A percentile compares a stretch with the other conserved stretches of the same genome.
phyloP scores from a whole-genome alignment of 2,113 vertebrate genomes.

The Steatornis caripensis region DNA sequence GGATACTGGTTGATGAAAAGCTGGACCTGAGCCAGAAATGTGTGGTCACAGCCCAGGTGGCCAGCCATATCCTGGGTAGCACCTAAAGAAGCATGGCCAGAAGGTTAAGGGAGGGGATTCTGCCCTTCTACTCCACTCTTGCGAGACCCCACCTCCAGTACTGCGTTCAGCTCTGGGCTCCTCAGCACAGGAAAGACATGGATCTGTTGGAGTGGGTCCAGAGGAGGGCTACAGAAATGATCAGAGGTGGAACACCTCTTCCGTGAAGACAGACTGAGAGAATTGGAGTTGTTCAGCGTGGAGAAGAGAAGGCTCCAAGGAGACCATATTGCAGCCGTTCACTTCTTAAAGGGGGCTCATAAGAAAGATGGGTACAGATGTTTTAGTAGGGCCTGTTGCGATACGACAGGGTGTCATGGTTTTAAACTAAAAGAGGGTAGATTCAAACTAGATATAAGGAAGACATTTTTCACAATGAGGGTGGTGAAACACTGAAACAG shows the following conservation, averaged over 20 bases:
- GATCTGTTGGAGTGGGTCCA: background rate
- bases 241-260: background rate
- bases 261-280: too few species aligned
- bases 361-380: background rate
- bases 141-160: background rate
- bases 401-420: background rate
- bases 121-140: background rate
- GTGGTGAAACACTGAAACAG: background rate
- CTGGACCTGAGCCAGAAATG: accelerated
- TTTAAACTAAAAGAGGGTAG: background rate
- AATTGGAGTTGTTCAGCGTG: background rate
- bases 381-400: background rate
- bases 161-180: background rate
- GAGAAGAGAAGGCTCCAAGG: background rate
- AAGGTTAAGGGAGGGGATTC: background rate
- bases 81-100: accelerated
- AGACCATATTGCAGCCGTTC: background rate
- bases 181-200: too few species aligned
- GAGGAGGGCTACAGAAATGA: background rate
- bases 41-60: background rate
- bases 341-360: background rate
- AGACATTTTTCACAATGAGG: background rate
- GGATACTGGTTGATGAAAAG: background rate
- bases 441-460: background rate
- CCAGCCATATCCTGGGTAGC: background rate